A percentile compares a stretch with the other conserved stretches of the same genome.
Conservation (phyloP, 2,888 invertebrate species). For the Panopea generosa region DNA sequence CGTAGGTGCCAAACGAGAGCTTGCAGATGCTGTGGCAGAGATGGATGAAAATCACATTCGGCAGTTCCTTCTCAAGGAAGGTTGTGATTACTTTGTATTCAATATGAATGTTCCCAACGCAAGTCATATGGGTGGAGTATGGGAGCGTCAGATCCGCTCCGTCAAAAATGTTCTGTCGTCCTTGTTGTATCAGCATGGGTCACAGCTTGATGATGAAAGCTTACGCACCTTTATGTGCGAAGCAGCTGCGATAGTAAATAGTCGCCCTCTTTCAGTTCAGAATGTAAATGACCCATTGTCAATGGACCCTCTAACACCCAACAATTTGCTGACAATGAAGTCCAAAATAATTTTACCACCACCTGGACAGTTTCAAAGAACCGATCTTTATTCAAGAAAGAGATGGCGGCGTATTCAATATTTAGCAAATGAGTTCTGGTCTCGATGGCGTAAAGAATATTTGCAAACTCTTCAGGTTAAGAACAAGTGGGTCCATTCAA, state of each 20-base stretch:
- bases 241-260: slow-evolving; percentile 53
- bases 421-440: slow-evolving; percentile 63
- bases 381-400: slow-evolving; percentile 51
- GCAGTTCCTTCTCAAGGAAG: slow-evolving; percentile 27
- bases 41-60: slow-evolving; percentile 30
- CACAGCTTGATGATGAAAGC: too few species aligned
- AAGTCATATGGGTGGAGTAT: slow-evolving; percentile 70
- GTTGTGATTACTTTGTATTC: slow-evolving; percentile 30
- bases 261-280: slow-evolving; percentile 56
- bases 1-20: too few species aligned
- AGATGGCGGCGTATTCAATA: slow-evolving; percentile 61
- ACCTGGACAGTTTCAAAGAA: slow-evolving; percentile 53
- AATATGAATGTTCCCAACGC: slow-evolving; percentile 66
- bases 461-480: slow-evolving; percentile 42
- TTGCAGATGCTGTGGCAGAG: slow-evolving; percentile 26
- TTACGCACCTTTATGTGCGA: slow-evolving; percentile 59
- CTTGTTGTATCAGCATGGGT: too few species aligned
- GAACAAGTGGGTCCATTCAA: slow-evolving; percentile 43
- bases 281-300: slow-evolving; percentile 45
- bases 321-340: too few species aligned
- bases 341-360: slow-evolving; percentile 43
- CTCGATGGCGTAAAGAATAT: slow-evolving; percentile 60
- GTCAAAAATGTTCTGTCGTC: too few species aligned
- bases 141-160: slow-evolving; percentile 71
- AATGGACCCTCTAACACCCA: too few species aligned